Percentiles rank a stretch among this genome's conserved stretches.
Evolutionary conservation across 2,888 invertebrate genomes (phyloP).

Genomic region (Morpho achilles): DNA sequence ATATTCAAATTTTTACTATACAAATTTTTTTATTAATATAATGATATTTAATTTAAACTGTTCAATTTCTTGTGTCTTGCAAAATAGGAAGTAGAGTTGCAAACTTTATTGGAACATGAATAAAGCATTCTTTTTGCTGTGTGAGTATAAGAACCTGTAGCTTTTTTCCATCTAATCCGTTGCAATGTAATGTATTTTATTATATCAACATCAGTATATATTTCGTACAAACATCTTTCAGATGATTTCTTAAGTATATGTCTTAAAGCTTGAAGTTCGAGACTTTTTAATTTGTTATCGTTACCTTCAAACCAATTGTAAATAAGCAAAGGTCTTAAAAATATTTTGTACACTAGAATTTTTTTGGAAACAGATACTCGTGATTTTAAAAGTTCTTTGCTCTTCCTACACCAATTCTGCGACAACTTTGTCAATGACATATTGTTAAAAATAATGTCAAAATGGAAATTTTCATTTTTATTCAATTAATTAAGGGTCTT

Average conservation of each 20-base stretch:
- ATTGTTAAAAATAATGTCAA: constrained; percentile 11
- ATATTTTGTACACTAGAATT: constrained; percentile 48
- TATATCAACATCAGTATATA: constrained; percentile 43
- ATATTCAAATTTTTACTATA: no score
- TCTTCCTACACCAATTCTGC: constrained; percentile 31
- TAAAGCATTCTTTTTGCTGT: constrained; percentile 34
- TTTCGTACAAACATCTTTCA: constrained; percentile 32
- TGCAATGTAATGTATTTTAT: constrained; percentile 39
- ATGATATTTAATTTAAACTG: not conserved
- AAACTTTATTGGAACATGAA: constrained; percentile 20
- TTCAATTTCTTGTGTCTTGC: constrained; percentile 7
- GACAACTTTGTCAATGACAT: constrained; percentile 28
- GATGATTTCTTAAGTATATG: constrained; percentile 35
- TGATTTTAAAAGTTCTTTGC: constrained; percentile 33
- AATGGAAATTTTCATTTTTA: not conserved
- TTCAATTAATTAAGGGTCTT: not conserved
- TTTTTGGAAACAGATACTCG: constrained; percentile 35
- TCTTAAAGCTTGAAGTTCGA: constrained; percentile 41
- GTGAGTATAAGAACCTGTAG: constrained; percentile 27
- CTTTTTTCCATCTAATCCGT: constrained; percentile 40
- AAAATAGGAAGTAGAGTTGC: constrained; percentile 35
- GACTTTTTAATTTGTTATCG: constrained; percentile 27
- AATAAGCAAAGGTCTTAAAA: constrained; percentile 46
- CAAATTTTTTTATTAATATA: no score
- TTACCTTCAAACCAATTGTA: constrained; percentile 40